phyloP scores from a whole-genome alignment of 37 sponge, comb jelly and placozoan species.

The Chondrilla cf. caribensis region DNA sequence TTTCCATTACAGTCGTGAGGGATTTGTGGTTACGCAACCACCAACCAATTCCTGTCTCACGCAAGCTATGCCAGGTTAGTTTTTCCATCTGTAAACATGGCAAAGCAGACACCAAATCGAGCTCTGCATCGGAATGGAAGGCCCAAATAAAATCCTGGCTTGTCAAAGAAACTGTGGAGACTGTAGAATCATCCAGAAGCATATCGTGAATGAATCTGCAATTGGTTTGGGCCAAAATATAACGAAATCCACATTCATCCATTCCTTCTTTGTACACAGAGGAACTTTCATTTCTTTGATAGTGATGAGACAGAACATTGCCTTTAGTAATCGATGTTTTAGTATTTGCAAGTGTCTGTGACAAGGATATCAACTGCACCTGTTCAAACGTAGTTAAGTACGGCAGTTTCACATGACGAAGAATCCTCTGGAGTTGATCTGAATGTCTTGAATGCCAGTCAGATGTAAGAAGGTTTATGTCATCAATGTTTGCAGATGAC shows the following conservation, averaged over 20 bases:
- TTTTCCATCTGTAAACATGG: conserved; percentile 73
- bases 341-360: conserved; percentile 80
- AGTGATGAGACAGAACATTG: not conserved
- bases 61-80: conserved; percentile 79
- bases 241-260: conserved; percentile 97
- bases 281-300: not conserved
- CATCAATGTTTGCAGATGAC: conserved; percentile 4
- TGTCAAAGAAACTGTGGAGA: conserved; percentile 20
- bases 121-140: conserved; percentile 91
- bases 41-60: conserved; percentile 88
- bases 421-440: conserved; percentile 31
- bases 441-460: conserved; percentile 55
- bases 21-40: conserved; percentile 88
- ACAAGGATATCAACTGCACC: conserved; percentile 69
- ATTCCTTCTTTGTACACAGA: conserved; percentile 61
- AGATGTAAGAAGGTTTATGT: conserved; percentile 22
- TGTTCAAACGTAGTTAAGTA: conserved; percentile 79
- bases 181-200: conserved; percentile 36
- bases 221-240: conserved; percentile 68
- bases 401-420: conserved; percentile 59
- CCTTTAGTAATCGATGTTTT: conserved; percentile 28
- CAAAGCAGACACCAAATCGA: conserved; percentile 71
- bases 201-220: conserved; percentile 47
- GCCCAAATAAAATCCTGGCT: conserved; percentile 89
- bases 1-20: conserved; percentile 76